phyloP scores from a whole-genome alignment of 2,888 invertebrate species.

The Idaea biselata region DNA sequence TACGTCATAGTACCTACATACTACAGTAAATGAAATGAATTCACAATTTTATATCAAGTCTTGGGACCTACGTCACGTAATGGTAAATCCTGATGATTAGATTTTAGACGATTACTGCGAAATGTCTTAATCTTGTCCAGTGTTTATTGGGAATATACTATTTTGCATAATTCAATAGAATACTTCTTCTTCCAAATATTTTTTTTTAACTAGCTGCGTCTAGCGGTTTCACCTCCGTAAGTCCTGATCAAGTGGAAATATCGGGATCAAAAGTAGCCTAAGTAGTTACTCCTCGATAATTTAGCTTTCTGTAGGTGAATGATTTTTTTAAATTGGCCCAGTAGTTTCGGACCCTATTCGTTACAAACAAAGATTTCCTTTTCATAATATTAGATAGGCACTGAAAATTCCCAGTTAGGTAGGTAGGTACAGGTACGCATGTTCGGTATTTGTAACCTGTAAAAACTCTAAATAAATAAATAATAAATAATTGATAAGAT shows the following conservation, averaged over 20 bases:
- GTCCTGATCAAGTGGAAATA: not conserved
- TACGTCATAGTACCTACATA: not conserved
- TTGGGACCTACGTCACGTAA: not conserved
- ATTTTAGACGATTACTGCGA: not conserved
- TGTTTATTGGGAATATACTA: not conserved
- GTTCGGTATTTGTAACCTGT: no score
- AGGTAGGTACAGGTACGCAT: no score
- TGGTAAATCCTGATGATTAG: not conserved
- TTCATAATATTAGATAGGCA: no score
- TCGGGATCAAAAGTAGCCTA: not conserved
- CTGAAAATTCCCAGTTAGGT: no score
- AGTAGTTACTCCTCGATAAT: not conserved
- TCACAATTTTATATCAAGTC: not conserved
- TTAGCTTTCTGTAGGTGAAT: no score
- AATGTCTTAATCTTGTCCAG: not conserved
- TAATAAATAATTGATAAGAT: no score
- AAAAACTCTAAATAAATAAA: no score
- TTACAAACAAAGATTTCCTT: no score
- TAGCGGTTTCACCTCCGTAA: not conserved
- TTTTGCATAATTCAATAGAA: not conserved
- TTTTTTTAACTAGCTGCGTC: not conserved
- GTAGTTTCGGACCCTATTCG: no score
- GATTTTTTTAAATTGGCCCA: no score
- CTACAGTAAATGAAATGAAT: not conserved
- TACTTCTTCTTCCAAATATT: no score